Base-by-base conservation (phyloP, 64 coral and sea anemone genomes). In the Montipora sp. region DNA sequence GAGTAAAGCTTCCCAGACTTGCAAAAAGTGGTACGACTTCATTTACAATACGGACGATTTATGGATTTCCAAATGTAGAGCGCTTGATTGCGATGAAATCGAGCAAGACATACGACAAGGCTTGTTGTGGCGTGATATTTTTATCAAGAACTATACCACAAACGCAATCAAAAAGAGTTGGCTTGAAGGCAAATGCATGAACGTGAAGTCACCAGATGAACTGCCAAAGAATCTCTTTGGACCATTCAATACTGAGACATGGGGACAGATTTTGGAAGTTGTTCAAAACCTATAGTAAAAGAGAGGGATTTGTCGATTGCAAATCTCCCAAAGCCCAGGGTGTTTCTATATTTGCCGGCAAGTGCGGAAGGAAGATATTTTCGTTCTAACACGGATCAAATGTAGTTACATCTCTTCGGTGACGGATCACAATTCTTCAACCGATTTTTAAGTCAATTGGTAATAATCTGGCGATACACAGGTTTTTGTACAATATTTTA, bases 181-280 rank as follows among this genome's bases (percentile, higher is more conserved):
- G 98, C 51, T 93, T 47, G 80, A 92, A 51, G 98, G 98, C 7
- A 79, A 87, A 69, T 99, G 83, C 23, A 93, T 94, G 19, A 66
- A 44, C 20, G 75, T 79, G 0, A 98, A 89, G 73, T 87, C 88
- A 10, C 59, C 51, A 4, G 87, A 98, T 45, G 91, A 89, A 18
- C 71, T 99, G 8, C 94, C 98, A 3, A 89, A 81, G 45, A 69
- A 96, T 44, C 80, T 90, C 21, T 77, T 99, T 7, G 81, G 92
- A 51, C 90, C 87, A n/a, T 27, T 96, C 46, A 92, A 59, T 7
- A 53, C 48, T 2, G 98, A 99, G 19, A 83, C 88, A 19, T 99
- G 98, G 98, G 98, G 98, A 5, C 51, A 70, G 4, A 99, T 99
- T 48, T 55, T 99, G 14, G 98, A 99, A n/a, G 90, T 51, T 1